Evolutionary conservation across 2,797 vertebrate genomes (phyloP).

Genomic region (Jordanella pulchra): DNA sequence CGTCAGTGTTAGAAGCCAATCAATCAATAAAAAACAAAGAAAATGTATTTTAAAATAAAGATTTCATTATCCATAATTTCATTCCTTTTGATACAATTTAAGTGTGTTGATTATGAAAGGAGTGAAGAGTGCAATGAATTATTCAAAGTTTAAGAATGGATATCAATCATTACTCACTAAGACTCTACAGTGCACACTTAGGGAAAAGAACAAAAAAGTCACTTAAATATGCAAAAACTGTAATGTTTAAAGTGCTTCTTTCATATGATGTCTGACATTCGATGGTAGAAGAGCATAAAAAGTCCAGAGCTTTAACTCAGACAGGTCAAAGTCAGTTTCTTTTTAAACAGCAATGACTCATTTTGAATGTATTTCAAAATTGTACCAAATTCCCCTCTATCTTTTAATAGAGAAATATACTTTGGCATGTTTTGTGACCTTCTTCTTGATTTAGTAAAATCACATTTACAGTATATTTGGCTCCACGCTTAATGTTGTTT

Average conservation of each 20-base stretch:
- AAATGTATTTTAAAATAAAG: neutral
- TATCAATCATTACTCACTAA: neutral
- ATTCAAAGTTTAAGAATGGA: neutral
- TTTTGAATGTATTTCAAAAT: too few relatives aligned
- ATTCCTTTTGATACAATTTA: neutral
- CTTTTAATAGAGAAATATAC: too few relatives aligned
- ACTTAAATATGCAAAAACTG: conserved; percentile 33
- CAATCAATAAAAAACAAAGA: neutral
- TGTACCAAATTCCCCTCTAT: too few relatives aligned
- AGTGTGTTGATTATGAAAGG: neutral
- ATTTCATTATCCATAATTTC: neutral
- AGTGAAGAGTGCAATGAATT: neutral
- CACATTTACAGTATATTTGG: too few relatives aligned
- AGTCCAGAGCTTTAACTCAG: conserved; percentile 30
- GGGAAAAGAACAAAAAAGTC: neutral
- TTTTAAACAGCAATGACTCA: too few relatives aligned
- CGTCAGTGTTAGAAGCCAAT: neutral
- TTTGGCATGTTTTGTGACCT: neutral
- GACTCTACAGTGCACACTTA: too few relatives aligned
- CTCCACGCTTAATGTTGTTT: neutral
- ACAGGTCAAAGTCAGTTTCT: conserved; percentile 26
- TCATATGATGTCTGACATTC: conserved; percentile 29
- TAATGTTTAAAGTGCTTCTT: conserved; percentile 15
- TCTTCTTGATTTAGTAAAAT: neutral
- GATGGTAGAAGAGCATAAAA: conserved; percentile 40